Base-by-base conservation (phyloP, 2,113 vertebrate species). In the Rhea americana region DNA sequence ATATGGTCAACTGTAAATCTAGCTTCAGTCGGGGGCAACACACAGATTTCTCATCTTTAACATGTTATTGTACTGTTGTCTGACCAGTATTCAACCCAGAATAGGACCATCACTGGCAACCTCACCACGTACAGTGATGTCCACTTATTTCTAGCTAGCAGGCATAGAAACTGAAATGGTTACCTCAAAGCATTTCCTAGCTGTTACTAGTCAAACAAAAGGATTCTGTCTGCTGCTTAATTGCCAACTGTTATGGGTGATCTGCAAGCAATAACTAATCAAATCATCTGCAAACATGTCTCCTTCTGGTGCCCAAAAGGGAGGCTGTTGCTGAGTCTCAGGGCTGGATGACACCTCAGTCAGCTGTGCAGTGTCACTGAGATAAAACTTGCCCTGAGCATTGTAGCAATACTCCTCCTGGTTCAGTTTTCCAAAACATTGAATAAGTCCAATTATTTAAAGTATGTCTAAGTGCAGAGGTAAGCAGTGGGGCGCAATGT, bases 391-490 rank as follows among this genome's bases (percentile, higher is more conserved):
- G 61, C 28, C 8, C 35, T 39, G 56, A 35, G 55, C 81, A 32
- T 15, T 65, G 39, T 77, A 35, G 63, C 56, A 80, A 19, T 26
- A 7, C 25, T 71, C 55, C 28, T 67, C 55, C 25, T 30, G 9
- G 24, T 28, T 86, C 28, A 28, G 20, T 82, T 62, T 76, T 91
- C 45, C 67, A 62, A 78, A 87, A 13, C 13, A 6, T 51, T 43
- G 48, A 81, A 37, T 8, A 65, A 89, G 17, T 39, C 28, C 8
- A 11, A 0, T 76, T 75, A 16, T 62, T 75, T 68, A 58, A 56
- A 28, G 32, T 2, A 3, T 65, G 53, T 43, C 35, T 85, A 1
- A 0, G 0, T 73, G 70, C 26, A 50, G 41, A 0, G 1, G 4
- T 47, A 53, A 62, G 25, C 35, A 70, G 14, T 63, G 25, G 62